Base-by-base conservation (phyloP, 2,888 invertebrate species). In the Maniola hyperantus region DNA sequence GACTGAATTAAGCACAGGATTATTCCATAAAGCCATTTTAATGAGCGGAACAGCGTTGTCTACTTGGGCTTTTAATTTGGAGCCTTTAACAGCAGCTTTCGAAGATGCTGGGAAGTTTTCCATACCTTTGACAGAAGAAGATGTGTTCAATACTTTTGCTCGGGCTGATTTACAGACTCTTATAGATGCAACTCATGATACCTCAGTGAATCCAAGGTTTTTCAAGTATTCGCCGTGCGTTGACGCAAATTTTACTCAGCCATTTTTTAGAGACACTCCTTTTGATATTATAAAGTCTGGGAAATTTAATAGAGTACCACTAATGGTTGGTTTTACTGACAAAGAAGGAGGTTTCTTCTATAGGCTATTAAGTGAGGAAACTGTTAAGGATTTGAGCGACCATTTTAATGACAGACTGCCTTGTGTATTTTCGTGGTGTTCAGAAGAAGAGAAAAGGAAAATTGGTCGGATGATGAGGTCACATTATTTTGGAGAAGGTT, bases 211-310 rank as follows among this genome's bases (percentile, higher is more conserved):
- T 71, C 79, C 85, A 0, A 83, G 81, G 48, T 81, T 84, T 68
- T 91, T 91, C 68, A 90, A 89, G 70, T 92, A 91, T 71, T 74
- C 86, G 0, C 91, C 91, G 0, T 91, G 91, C 68, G 73, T 82
- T 0, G 91, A 91, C 73, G 73, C 67, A 1, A 82, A 89, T 63
- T 77, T 78, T 39, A 76, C 81, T 1, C 81, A 87, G 8, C 82
- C 90, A 50, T 91, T 91, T 73, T 90, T 91, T 69, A 79, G 77
- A 55, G 87, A 85, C 65, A 82, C 85, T 46, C 91, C 91, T 0
- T 88, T 85, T 72, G 79, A 85, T 64, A 79, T 82, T 15, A 80
- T 92, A 33, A 83, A 78, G 57, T 85, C 88, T 0, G 83, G 87
- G 2, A 65, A 64, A 8, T 90, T 89, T 66, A 82, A 83, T 65